Evolutionary conservation across 2,888 invertebrate genomes (phyloP), one percentile per base, ranked within the genome.

Genomic region (Baronia brevicornis): DNA sequence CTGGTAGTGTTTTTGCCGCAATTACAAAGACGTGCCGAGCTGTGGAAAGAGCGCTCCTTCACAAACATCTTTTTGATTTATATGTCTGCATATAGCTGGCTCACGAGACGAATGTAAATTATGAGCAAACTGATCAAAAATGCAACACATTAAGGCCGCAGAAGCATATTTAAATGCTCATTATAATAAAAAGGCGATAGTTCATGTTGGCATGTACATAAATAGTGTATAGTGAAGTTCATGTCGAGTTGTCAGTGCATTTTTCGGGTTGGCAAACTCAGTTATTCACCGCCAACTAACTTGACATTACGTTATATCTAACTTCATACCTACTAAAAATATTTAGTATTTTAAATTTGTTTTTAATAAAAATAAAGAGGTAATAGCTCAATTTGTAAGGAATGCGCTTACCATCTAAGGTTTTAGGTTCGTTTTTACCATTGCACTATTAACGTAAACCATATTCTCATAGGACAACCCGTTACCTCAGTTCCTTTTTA

Each of bases 111-210:
- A 63, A 66, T 72, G 68, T 79, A 74, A 79, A 80, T 78, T 82
- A 82, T 82, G 77, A 80, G 69, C 50, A 68, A 43, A 65, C 61
- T 60, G 64, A 72, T 79, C 75, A 79, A 79, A 79, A 69, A 72
- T 78, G 77, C 78, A 66, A 55, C 58, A 73, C 66, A 74, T 77
- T 80, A 70, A 64, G 69, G 67, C 60, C 45, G 40, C 61, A 43
- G 54, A 59, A 64, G 72, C 68, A 65, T 62, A 65, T 69, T 58
- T 74, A 66, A 64, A 67, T 62, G 63, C 63, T 79, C 69, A 75
- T 84, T 80, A 78, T 71, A 80, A 82, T 80, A 82, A 80, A 79
- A 74, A 77, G 65, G 60, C 77, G 51, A 80, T 78, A 77, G 70
- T 68, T 80, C 74, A 79, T 73, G 65, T 64, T 63, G 60, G 57